Base-by-base conservation (phyloP, 1,140 invertebrate species). In the Bombus turneri region DNA sequence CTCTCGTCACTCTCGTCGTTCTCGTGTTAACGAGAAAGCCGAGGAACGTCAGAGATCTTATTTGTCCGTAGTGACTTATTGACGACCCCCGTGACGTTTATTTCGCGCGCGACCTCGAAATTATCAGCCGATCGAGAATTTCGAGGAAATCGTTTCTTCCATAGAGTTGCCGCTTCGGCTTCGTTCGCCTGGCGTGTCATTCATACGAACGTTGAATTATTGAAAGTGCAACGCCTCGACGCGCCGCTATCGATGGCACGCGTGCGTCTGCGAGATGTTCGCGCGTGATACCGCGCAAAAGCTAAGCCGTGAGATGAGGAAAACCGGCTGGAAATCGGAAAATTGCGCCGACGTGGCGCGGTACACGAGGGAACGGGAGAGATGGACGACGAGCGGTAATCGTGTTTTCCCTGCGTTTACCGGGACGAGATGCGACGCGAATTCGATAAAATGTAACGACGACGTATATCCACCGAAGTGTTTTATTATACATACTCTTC, bases 1-100 rank as follows among this genome's bases (percentile, higher is more conserved):
- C 47, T 47, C 47, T 47, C 47, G 15, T 47, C 47, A 47, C 18
- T 22, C 18, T 53, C 47, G 47, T 53, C 47, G 59, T 12, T 62
- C 59, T n/a, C 8, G 10, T 2, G 59, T n/a, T 59, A 22, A 39
- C 69, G 82, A 53, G 47, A 53, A 53, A 53, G 47, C 18, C 47
- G 47, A 53, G 18, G 62, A 25, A 66, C 74, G 59, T 37, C 41
- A 4, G 47, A 81, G 83, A 85, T 64, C 10, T 86, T 75, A 82
- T 86, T 86, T 86, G 71, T 34, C 47, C 47, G 37, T 53, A 25
- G 66, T 84, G 75, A 59, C 64, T 79, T 78, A 47, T 75, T 82
- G 69, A 73, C 37, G 53, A 75, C 71, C 15, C 8, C 25, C 34
- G 47, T 82, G 47, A 82, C 71, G 79, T 73, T 37, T 59, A 18